Evolutionary conservation across 2,888 invertebrate species (phyloP).

Genomic region (Tipula confusa): DNA sequence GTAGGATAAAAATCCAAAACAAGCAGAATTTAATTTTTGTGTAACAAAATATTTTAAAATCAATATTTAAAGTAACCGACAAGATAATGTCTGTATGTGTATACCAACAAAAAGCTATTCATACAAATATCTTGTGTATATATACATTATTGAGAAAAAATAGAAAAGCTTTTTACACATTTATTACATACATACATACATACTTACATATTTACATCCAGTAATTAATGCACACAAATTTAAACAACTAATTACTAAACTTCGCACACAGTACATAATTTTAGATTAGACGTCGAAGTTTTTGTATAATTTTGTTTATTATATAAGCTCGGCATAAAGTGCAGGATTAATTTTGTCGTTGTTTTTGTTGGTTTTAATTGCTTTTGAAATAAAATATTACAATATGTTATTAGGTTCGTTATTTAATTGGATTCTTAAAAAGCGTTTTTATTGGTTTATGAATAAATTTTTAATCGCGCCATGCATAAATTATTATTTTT

Average conservation of each 20-base stretch:
- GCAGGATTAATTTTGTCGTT: background rate
- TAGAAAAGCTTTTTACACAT: background rate
- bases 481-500: background rate
- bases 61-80: constrained; percentile 20
- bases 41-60: background rate
- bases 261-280: background rate
- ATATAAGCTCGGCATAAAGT: background rate
- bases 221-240: background rate
- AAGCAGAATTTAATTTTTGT: background rate
- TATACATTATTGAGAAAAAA: background rate
- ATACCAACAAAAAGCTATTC: background rate
- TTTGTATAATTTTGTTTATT: background rate
- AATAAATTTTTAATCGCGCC: background rate
- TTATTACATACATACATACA: background rate
- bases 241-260: background rate
- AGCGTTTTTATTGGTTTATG: background rate
- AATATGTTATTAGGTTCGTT: background rate
- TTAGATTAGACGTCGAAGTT: background rate
- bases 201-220: background rate
- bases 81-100: background rate
- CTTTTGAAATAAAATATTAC: constrained; percentile 4
- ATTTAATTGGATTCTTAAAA: background rate
- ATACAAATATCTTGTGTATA: background rate
- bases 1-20: background rate
- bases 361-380: background rate